Evolutionary conservation across 2,113 vertebrate species (phyloP).

Genomic region (Phalacrocorax aristotelis): DNA sequence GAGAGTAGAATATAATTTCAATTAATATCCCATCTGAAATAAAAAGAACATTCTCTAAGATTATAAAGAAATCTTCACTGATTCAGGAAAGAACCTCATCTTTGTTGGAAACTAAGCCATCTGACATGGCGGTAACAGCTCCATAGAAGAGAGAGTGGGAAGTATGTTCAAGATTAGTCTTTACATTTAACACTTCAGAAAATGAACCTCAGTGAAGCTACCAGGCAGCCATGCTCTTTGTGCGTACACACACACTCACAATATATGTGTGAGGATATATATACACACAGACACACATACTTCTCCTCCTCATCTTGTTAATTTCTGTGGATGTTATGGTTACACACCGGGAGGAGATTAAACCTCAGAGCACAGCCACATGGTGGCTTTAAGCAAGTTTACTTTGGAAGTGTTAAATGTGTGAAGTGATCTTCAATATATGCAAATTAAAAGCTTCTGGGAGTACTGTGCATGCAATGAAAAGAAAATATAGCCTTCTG

Average conservation of each 20-base stretch:
- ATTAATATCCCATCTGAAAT: conserved; percentile 50
- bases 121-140: neutral
- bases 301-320: neutral
- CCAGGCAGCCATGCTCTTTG: neutral
- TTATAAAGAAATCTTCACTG: neutral
- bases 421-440: conserved; percentile 50
- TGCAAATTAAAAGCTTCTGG: conserved; percentile 64
- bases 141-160: neutral
- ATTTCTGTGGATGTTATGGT: neutral
- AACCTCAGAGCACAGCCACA: neutral
- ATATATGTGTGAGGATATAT: neutral
- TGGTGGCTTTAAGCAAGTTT: conserved; percentile 10
- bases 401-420: conserved; percentile 48
- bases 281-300: rapidly evolving
- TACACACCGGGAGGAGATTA: neutral
- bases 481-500: conserved; percentile 47
- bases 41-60: conserved; percentile 34
- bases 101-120: neutral
- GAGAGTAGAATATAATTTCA: conserved; percentile 48
- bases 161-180: neutral
- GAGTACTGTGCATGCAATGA: conserved; percentile 7
- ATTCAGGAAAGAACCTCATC: neutral
- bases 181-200: conserved; percentile 9
- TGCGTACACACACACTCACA: neutral
- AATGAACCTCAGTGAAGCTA: neutral